Conservation (phyloP, 1,140 invertebrate genomes). For the Phocides pigmalion region DNA sequence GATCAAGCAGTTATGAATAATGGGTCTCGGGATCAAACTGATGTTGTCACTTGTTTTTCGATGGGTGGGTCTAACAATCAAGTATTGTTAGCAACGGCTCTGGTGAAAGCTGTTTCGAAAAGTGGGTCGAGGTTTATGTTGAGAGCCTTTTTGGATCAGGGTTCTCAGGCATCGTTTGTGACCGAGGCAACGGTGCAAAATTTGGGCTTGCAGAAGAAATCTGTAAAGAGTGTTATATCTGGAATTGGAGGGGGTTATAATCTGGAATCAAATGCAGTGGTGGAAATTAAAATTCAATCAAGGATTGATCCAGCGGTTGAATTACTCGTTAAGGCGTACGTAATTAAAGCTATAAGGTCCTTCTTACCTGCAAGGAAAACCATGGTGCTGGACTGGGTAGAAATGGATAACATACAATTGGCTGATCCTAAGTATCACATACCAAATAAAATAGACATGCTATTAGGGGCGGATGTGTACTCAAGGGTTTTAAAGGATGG, state of each 20-base stretch:
- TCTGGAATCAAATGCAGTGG: background rate
- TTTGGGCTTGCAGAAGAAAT: conserved; percentile 1
- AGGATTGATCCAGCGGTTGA: conserved; percentile 3
- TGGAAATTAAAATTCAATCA: conserved; percentile 11
- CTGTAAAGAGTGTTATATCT: background rate
- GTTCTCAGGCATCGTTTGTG: conserved; percentile 1
- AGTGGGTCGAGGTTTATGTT: background rate
- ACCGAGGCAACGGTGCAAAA: conserved; percentile 5
- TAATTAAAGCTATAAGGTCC: background rate
- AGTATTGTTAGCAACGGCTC: conserved; percentile 7
- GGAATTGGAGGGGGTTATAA: conserved; percentile 1
- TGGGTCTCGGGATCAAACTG: background rate
- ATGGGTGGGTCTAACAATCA: conserved; percentile 7
- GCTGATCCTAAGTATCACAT: conserved; percentile 13
- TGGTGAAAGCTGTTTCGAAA: conserved; percentile 8
- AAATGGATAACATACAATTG: conserved; percentile 2
- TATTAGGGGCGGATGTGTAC: conserved; percentile 5
- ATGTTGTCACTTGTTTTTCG: conserved; percentile 15
- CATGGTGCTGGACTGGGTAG: background rate
- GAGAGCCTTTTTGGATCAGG: background rate
- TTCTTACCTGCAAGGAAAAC: conserved; percentile 13
- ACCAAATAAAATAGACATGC: conserved; percentile 1
- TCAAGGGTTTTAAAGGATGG: background rate
- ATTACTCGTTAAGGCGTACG: conserved; percentile 1
- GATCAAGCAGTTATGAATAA: background rate